Conservation (phyloP, 2,113 vertebrate genomes). For the Melanerpes aurifrons region DNA sequence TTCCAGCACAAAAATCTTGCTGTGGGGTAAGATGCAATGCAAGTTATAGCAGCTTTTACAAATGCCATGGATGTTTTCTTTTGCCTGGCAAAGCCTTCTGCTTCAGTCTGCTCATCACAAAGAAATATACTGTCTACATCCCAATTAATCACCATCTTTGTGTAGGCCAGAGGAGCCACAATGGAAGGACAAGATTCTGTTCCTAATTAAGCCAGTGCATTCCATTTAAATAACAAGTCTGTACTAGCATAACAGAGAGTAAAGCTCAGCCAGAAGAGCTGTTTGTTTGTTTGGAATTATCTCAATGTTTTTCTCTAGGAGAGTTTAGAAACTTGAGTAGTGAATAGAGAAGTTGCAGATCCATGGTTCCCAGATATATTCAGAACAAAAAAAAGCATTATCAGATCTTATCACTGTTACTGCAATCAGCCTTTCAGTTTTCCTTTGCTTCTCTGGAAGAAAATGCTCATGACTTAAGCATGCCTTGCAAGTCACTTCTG, state of each 20-base stretch:
- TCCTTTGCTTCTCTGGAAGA: neutral
- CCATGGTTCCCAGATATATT: neutral
- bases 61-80: conserved; percentile 58
- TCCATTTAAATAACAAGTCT: conserved; percentile 60
- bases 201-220: conserved; percentile 61
- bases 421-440: neutral
- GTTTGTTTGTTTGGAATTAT: conserved; percentile 66
- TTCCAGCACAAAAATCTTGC: neutral
- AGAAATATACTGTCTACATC: conserved; percentile 50
- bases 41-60: conserved; percentile 41
- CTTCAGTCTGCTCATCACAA: conserved; percentile 46
- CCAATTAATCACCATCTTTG: conserved; percentile 56
- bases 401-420: neutral
- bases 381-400: neutral
- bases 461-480: neutral
- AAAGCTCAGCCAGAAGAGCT: conserved; percentile 41
- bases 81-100: conserved; percentile 31
- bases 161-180: conserved; percentile 63
- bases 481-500: neutral
- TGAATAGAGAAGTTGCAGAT: neutral
- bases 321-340: conserved; percentile 41
- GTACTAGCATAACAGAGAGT: conserved; percentile 47
- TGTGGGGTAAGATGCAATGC: conserved; percentile 18
- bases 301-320: conserved; percentile 47
- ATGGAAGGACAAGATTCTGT: conserved; percentile 59